Evolutionary conservation across 2,113 vertebrate species (phyloP), one percentile per base, ranked within the genome.

Genomic region (Planiliza haematocheilus): DNA sequence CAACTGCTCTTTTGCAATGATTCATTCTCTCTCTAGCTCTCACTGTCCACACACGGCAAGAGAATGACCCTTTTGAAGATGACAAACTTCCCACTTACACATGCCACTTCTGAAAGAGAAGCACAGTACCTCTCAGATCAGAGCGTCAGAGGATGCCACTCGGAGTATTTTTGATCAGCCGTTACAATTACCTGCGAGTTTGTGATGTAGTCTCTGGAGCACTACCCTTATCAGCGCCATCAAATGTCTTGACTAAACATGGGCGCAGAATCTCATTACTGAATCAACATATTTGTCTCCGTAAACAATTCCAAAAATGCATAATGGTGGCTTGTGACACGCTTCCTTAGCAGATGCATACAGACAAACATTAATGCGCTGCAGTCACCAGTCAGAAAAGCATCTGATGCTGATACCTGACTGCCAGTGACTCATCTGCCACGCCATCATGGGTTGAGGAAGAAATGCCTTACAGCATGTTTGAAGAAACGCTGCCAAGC

Each of bases 401-500:
- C 74, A 71, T 78, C 74, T 58, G 68, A 77, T 74, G 70, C 78
- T 68, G 69, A 78, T 85, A 84, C 80, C 76, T 89, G 81, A 78
- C 77, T 78, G 48, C 69, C 62, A 81, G 70, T 90, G 87, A 93
- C 72, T 91, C 83, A 90, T 86, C 85, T 73, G 69, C 57, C 62
- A 61, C 79, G 84, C 81, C 85, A 80, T 83, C 81, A 68, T 45
- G 82, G 51, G 63, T 79, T 77, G 63, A 72, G 80, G 57, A 77
- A 70, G 70, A 88, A 75, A 87, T 84, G 82, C 84, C 88, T 86
- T 51, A 49, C 71, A 80, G 81, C 50, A 20, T 73, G 75, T 86
- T 83, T 83, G 52, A 78, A 83, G 81, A 84, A 90, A 81, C 18
- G 39, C 79, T 66, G 74, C 59, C 70, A 48, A 79, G 77, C 69